Evolutionary conservation across 1,140 invertebrate genomes (phyloP).

Genomic region (Apis florea): DNA sequence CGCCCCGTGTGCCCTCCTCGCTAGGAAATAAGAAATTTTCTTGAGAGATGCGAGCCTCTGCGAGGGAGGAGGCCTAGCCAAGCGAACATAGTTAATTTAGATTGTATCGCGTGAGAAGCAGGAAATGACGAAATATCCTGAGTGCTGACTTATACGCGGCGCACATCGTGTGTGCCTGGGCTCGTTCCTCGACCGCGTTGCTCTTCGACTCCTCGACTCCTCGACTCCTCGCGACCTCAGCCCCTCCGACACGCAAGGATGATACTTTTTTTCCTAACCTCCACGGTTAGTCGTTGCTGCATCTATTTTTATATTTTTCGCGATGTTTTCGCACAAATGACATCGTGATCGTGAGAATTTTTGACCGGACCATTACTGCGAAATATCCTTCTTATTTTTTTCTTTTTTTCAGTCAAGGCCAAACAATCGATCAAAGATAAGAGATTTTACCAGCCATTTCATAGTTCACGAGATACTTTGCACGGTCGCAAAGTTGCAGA

Average conservation of each 20-base stretch:
- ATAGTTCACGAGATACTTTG: not conserved
- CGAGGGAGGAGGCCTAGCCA: constrained; percentile 77
- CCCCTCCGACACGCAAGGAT: constrained; percentile 67
- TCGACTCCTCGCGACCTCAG: constrained; percentile 68
- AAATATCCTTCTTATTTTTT: not conserved
- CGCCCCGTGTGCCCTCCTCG: constrained; percentile 63
- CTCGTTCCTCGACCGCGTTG: constrained; percentile 64
- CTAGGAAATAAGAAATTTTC: constrained; percentile 80
- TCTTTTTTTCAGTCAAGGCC: not conserved
- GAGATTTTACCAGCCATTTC: constrained; percentile 20
- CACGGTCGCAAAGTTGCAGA: not conserved
- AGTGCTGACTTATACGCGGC: constrained; percentile 78
- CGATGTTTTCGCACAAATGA: constrained; percentile 5
- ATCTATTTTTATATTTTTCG: constrained; percentile 39
- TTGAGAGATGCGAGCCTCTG: constrained; percentile 71
- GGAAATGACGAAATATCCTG: constrained; percentile 82
- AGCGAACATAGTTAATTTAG: constrained; percentile 82
- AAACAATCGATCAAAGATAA: not conserved
- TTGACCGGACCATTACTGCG: not conserved
- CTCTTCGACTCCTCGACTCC: constrained; percentile 64
- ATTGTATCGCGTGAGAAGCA: constrained; percentile 82
- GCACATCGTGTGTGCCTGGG: constrained; percentile 57
- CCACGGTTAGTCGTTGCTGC: not conserved
- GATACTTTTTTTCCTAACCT: constrained; percentile 48
- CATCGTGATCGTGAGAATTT: constrained; percentile 39